Evolutionary conservation across 2,113 vertebrate genomes (phyloP).

Genomic region (Oreamnos americanus): DNA sequence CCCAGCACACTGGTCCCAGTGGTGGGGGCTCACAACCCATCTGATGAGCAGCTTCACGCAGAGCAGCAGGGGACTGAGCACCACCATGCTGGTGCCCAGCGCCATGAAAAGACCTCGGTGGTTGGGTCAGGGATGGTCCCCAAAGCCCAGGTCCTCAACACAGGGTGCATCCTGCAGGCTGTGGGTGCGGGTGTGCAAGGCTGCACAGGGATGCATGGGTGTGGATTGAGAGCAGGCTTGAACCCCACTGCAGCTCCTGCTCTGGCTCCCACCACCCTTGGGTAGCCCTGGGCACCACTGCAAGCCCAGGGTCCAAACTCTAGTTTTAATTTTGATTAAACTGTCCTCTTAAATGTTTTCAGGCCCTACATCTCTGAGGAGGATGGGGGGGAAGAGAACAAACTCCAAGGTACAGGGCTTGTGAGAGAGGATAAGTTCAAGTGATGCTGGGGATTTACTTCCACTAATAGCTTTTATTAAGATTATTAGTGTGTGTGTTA

Average conservation of each 20-base stretch:
- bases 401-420: background rate
- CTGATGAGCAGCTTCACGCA: background rate
- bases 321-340: background rate
- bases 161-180: background rate
- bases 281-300: background rate
- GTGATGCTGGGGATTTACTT: background rate
- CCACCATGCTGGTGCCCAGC: rapidly evolving
- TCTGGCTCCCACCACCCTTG: background rate
- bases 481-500: background rate
- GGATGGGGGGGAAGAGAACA: background rate
- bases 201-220: background rate
- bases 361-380: background rate
- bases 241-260: no score
- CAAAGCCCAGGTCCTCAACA: background rate
- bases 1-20: conserved; percentile 88
- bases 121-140: background rate
- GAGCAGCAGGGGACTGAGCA: background rate
- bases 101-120: background rate
- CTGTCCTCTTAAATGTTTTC: background rate
- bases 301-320: background rate
- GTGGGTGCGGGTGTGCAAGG: background rate
- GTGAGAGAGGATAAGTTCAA: background rate
- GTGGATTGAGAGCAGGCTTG: background rate
- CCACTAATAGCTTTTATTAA: background rate
- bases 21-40: conserved; percentile 60